Conservation (phyloP, 1,140 invertebrate genomes). For the Archegozetes longisetosus region DNA sequence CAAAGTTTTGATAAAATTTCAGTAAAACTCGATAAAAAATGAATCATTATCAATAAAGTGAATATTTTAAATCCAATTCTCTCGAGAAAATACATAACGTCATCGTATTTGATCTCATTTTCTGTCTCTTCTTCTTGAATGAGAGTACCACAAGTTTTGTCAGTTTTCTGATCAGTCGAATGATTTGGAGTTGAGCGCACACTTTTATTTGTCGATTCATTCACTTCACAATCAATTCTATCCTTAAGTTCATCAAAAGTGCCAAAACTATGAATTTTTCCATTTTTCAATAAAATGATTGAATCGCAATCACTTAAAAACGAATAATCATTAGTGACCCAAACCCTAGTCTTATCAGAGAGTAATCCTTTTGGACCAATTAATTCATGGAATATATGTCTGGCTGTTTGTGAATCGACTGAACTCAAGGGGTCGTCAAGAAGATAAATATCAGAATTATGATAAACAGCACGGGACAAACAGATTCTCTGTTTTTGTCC, state of each 20-base stretch:
- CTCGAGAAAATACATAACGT: too few species aligned
- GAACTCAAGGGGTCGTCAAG: slow-evolving; percentile 35
- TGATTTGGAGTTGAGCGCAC: background rate
- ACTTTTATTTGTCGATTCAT: background rate
- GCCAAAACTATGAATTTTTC: slow-evolving; percentile 26
- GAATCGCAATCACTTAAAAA: slow-evolving; percentile 28
- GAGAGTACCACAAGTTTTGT: too few species aligned
- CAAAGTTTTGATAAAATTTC: too few species aligned
- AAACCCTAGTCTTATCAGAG: slow-evolving; percentile 25
- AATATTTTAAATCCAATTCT: too few species aligned
- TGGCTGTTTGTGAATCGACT: slow-evolving; percentile 32
- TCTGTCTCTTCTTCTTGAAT: too few species aligned
- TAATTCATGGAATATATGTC: slow-evolving; percentile 32
- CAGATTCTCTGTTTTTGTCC: slow-evolving; percentile 27
- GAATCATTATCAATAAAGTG: too few species aligned
- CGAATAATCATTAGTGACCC: slow-evolving; percentile 29
- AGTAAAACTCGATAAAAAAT: too few species aligned
- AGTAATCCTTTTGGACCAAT: slow-evolving; percentile 24
- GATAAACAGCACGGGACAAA: slow-evolving; percentile 26
- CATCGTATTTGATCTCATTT: too few species aligned
- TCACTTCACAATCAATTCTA: background rate
- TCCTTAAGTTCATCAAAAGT: slow-evolving; percentile 26
- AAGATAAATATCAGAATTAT: slow-evolving; percentile 30
- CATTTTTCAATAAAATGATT: slow-evolving; percentile 30
- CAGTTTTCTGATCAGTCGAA: slow-evolving; percentile 30